Conservation (phyloP, 30 jellyfish, hydroid and myxozoan genomes). For the Phacellophora camtschatica region DNA sequence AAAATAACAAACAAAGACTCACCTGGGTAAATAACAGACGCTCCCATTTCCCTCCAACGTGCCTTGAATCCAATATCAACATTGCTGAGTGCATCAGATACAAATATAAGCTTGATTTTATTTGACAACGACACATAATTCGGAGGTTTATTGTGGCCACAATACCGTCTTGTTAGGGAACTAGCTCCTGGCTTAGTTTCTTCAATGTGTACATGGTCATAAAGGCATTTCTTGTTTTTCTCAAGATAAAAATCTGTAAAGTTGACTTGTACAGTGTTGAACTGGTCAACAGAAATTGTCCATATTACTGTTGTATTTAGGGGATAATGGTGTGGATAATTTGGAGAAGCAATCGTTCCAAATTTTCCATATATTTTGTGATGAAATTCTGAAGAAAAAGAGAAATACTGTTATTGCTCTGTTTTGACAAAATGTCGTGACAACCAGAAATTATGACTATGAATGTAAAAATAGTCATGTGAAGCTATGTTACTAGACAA, state of each 20-base stretch:
- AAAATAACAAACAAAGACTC: not conserved
- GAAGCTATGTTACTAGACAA: too few species aligned
- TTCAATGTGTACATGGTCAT: constrained; percentile 54
- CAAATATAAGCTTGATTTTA: constrained; percentile 16
- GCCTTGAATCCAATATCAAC: constrained; percentile 68
- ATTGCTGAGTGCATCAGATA: constrained; percentile 31
- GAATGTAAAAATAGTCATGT: too few species aligned
- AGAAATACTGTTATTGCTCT: too few species aligned
- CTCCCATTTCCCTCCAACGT: constrained; percentile 40
- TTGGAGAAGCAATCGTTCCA: constrained; percentile 62
- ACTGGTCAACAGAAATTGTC: constrained; percentile 12
- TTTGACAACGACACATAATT: constrained; percentile 26
- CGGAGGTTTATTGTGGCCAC: constrained; percentile 64
- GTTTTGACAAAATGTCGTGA: too few species aligned
- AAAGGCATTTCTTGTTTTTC: constrained; percentile 53
- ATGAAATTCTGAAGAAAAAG: constrained; percentile 30
- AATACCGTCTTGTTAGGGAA: constrained; percentile 23
- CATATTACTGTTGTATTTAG: constrained; percentile 54
- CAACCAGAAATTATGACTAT: too few species aligned
- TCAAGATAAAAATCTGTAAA: constrained; percentile 53
- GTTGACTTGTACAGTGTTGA: constrained; percentile 24
- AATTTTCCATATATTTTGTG: constrained; percentile 24
- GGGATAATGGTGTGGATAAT: constrained; percentile 54
- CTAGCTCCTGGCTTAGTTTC: constrained; percentile 30
- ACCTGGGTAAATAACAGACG: not conserved